Evolutionary conservation across 2,113 vertebrate species (phyloP).

Genomic region (Osmerus mordax): DNA sequence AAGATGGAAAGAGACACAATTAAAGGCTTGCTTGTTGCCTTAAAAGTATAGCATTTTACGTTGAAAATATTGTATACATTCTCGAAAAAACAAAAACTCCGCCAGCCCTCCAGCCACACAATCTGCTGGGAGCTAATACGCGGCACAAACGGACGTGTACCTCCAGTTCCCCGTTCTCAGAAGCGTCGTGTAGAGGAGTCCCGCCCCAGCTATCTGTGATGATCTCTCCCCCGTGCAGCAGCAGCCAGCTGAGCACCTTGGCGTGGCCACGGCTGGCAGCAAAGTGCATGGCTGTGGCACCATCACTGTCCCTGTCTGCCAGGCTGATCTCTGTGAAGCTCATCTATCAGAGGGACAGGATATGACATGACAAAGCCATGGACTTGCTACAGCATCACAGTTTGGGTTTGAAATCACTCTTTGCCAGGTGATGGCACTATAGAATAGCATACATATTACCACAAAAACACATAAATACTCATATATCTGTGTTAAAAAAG

Average conservation of each 20-base stretch:
- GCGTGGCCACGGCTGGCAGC: constrained; percentile 91
- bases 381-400: no score
- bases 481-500: no score
- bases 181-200: constrained; percentile 89
- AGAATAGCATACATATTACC: no score
- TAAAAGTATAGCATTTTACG: no score
- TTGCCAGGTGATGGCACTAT: no score
- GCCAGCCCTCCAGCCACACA: no score
- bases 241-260: constrained; percentile 96
- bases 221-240: constrained; percentile 94
- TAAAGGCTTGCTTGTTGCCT: neutral
- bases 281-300: constrained; percentile 95
- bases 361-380: neutral
- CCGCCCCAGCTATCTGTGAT: constrained; percentile 85
- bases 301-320: constrained; percentile 80
- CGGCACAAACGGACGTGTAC: constrained; percentile 55
- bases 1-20: neutral
- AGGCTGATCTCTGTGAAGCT: constrained; percentile 87
- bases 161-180: constrained; percentile 95
- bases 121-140: neutral
- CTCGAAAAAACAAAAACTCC: no score
- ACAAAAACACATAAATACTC: no score
- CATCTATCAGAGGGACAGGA: constrained; percentile 67
- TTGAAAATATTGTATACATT: no score
- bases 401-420: no score